These are phyloP conservation scores for Colletes collaris DNA, from an alignment of 2,888 invertebrate species.

Conservation along the genomic window DNA sequence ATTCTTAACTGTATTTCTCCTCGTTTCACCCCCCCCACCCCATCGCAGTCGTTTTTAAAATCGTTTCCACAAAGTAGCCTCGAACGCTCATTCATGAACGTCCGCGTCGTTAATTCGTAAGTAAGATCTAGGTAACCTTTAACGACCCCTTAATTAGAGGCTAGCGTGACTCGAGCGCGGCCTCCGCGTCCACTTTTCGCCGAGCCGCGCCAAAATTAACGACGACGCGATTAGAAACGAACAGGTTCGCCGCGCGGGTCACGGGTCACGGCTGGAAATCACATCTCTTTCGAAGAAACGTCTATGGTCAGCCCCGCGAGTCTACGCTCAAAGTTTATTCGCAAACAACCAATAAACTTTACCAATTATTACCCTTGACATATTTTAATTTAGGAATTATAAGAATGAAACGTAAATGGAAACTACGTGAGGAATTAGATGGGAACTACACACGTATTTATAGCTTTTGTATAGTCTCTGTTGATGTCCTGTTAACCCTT, in stretches of 20 bases:
- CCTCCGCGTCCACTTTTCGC: not conserved
- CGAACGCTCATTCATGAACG: conserved; percentile 9
- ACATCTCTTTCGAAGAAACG: not conserved
- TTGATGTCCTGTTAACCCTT: too few relatives aligned
- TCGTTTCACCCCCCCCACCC: conserved; percentile 15
- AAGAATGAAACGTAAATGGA: too few relatives aligned
- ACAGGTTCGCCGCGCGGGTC: not conserved
- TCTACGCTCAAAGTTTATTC: too few relatives aligned
- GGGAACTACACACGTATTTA: too few relatives aligned
- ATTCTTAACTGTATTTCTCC: conserved; percentile 74
- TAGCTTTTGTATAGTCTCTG: too few relatives aligned
- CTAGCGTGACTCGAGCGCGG: not conserved
- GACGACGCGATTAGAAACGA: conserved; percentile 7
- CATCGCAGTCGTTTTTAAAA: conserved; percentile 26
- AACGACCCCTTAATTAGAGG: conserved; percentile 37
- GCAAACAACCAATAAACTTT: too few relatives aligned
- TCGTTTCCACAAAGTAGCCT: conserved; percentile 4
- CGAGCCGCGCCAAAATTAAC: conserved; percentile 7
- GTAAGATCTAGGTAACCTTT: conserved; percentile 7
- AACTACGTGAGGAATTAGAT: too few relatives aligned
- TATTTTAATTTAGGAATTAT: too few relatives aligned
- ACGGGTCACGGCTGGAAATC: not conserved
- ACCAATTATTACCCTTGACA: too few relatives aligned
- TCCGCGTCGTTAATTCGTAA: not conserved
- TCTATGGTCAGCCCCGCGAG: too few relatives aligned